Percentiles rank a stretch among this genome's conserved stretches.
Evolutionary conservation across 64 coral and sea anemone genomes (phyloP).

Genomic region (Montipora foliosa): DNA sequence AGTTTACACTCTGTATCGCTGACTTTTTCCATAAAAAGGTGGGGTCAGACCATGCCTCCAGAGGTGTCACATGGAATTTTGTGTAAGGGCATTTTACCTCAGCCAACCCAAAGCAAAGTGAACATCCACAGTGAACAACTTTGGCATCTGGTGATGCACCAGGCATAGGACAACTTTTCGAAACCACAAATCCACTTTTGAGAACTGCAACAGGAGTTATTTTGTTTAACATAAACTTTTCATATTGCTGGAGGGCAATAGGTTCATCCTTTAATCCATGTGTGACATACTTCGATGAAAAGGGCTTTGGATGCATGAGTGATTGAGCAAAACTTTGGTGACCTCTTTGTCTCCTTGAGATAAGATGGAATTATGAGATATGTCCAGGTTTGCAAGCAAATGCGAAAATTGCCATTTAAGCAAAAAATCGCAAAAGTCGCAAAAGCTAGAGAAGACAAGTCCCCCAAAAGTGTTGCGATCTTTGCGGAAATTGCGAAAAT

Average conservation of each 20-base stretch:
- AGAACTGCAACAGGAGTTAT: constrained; percentile 29
- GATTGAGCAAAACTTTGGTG: constrained; percentile 42
- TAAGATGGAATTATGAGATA: constrained; percentile 16
- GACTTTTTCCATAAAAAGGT: constrained; percentile 55
- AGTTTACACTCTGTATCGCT: constrained; percentile 12
- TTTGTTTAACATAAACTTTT: constrained; percentile 39
- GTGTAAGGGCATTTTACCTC: constrained; percentile 45
- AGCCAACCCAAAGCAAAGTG: constrained; percentile 10
- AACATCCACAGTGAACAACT: constrained; percentile 3
- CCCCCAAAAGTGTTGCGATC: no score
- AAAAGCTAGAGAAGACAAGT: no score
- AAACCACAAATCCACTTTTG: constrained; percentile 32
- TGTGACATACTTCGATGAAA: neutral
- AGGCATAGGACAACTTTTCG: neutral
- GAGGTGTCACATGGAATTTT: constrained; percentile 14
- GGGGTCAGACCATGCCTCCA: constrained; percentile 47
- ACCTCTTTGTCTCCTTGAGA: constrained; percentile 48
- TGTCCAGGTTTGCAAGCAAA: no score
- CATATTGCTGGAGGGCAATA: constrained; percentile 26
- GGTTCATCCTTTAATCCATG: constrained; percentile 45
- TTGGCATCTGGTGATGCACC: constrained; percentile 46
- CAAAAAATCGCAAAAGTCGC: no score
- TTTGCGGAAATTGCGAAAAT: no score
- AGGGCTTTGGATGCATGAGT: constrained; percentile 48
- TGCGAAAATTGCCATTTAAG: no score